Conservation (phyloP, 30 jellyfish, hydroid and myxozoan species). For the Turritopsis rubra region DNA sequence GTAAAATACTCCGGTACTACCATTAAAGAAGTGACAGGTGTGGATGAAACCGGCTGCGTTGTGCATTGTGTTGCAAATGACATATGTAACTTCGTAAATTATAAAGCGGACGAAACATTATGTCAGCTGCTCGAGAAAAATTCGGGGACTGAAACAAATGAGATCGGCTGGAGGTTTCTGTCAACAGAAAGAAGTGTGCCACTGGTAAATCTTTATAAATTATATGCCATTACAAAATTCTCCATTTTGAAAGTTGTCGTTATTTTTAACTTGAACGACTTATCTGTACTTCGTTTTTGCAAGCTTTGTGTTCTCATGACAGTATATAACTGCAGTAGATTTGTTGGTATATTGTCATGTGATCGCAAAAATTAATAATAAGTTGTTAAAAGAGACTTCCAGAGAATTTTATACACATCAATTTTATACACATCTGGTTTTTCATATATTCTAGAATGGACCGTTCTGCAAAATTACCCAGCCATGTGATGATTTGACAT, state of each 20-base stretch:
- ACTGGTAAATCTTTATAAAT: neutral
- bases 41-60: neutral
- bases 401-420: too few species aligned
- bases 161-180: neutral
- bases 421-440: too few species aligned
- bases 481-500: neutral
- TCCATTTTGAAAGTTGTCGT: too few species aligned
- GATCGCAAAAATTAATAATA: too few species aligned
- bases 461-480: neutral
- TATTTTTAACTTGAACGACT: too few species aligned
- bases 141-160: slow-evolving; percentile 1
- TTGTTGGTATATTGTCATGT: too few species aligned
- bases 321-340: too few species aligned
- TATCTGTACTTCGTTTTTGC: too few species aligned
- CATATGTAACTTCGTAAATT: neutral
- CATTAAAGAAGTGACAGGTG: neutral
- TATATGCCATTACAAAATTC: too few species aligned
- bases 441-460: neutral
- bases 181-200: neutral
- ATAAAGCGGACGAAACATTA: neutral
- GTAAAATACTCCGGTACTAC: neutral
- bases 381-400: too few species aligned
- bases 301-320: too few species aligned
- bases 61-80: neutral
- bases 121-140: neutral